Conservation (phyloP, 2,888 invertebrate species). For the Hirtodrosophila histrioides region DNA sequence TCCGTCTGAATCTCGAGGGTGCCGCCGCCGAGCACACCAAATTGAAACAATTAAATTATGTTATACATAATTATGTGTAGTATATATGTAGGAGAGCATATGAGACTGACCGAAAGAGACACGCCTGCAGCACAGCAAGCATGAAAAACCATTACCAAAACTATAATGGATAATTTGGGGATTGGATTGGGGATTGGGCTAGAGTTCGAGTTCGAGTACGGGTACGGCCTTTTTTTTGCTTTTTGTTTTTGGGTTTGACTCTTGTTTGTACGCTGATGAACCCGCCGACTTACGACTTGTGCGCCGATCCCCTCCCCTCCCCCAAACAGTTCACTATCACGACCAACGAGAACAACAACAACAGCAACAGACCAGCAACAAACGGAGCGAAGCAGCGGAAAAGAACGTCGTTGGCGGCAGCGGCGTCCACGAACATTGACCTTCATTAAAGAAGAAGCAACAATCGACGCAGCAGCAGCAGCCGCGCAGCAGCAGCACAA, state of each 20-base stretch:
- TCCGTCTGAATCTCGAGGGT: slow-evolving; percentile 26
- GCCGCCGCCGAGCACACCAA: slow-evolving; percentile 45
- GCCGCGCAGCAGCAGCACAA: slow-evolving; percentile 19
- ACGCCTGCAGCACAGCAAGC: slow-evolving; percentile 51
- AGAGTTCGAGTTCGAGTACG: slow-evolving; percentile 18
- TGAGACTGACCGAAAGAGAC: slow-evolving; percentile 5
- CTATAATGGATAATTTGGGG: slow-evolving; percentile 13
- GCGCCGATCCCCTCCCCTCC: slow-evolving; percentile 17
- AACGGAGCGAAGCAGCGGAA: slow-evolving; percentile 51
- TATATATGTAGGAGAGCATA: slow-evolving; percentile 5
- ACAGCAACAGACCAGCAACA: slow-evolving; percentile 24
- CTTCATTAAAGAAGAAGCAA: slow-evolving; percentile 75
- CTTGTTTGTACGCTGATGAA: slow-evolving; percentile 44
- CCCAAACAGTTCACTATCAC: slow-evolving; percentile 50
- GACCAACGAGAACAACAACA: slow-evolving; percentile 20
- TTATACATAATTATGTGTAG: slow-evolving; percentile 57
- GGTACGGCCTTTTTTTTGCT: slow-evolving; percentile 27
- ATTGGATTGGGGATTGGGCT: slow-evolving; percentile 3
- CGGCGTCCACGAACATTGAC: slow-evolving; percentile 79
- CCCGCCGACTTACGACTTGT: slow-evolving; percentile 23
- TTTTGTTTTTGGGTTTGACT: slow-evolving; percentile 33
- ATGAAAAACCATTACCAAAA: slow-evolving; percentile 57
- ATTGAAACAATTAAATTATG: slow-evolving; percentile 72
- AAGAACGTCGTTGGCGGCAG: slow-evolving; percentile 39
- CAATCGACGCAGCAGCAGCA: slow-evolving; percentile 9